A percentile compares a stretch with the other conserved stretches of the same genome.
Conservation (phyloP, 1,140 invertebrate species). For the Polypedilum pembai region DNA sequence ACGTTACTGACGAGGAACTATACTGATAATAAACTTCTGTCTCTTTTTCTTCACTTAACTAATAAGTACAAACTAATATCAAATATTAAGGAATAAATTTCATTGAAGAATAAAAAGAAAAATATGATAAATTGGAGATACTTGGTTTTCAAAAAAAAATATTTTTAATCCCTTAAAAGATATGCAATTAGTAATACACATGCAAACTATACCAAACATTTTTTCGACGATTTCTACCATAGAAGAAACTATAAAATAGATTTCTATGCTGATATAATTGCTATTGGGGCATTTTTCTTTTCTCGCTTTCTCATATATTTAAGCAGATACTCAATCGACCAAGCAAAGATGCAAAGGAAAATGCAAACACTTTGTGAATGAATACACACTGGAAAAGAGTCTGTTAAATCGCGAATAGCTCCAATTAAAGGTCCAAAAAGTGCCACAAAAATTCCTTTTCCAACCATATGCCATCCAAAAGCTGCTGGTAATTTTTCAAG, state of each 20-base stretch:
- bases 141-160: neutral
- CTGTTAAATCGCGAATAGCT: slow-evolving; percentile 58
- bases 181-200: slow-evolving; percentile 1
- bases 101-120: too few species aligned
- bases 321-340: slow-evolving; percentile 57
- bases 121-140: too few species aligned
- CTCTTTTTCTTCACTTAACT: neutral
- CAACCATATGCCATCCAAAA: slow-evolving; percentile 67
- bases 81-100: neutral
- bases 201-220: neutral
- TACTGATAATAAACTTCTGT: neutral
- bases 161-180: neutral
- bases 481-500: slow-evolving; percentile 65
- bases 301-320: slow-evolving; percentile 32
- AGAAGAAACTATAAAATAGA: neutral
- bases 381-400: slow-evolving; percentile 60
- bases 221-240: neutral
- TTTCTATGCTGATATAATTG: slow-evolving; percentile 24
- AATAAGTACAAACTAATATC: neutral
- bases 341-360: slow-evolving; percentile 55
- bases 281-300: slow-evolving; percentile 4
- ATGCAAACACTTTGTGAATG: slow-evolving; percentile 63
- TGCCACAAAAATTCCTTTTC: slow-evolving; percentile 63
- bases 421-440: slow-evolving; percentile 61
- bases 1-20: slow-evolving; percentile 10